Percentiles rank a stretch among this genome's conserved stretches.
These are phyloP conservation scores for Scomber japonicus DNA, from an alignment of 2,113 vertebrate species.

Conservation along the genomic window DNA sequence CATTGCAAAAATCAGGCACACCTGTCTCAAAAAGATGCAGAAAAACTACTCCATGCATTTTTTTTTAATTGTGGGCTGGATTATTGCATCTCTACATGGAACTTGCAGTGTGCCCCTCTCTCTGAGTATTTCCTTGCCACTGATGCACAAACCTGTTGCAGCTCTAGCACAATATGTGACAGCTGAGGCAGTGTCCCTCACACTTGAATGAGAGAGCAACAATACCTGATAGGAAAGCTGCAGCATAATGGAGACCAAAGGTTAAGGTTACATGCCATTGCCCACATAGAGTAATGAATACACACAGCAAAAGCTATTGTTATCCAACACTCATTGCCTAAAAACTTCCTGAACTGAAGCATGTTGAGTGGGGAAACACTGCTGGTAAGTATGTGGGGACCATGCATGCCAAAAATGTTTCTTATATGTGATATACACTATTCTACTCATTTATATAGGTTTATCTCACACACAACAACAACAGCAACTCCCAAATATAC, in stretches of 20 bases:
- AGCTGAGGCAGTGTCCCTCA: slow-evolving; percentile 1
- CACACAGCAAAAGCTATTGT: slow-evolving; percentile 19
- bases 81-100: no score
- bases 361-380: slow-evolving; percentile 1
- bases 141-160: background rate
- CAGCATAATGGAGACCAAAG: slow-evolving; percentile 2
- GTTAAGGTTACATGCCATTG: slow-evolving; percentile 50
- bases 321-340: background rate
- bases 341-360: background rate
- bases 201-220: slow-evolving; percentile 39
- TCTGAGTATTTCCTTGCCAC: no score
- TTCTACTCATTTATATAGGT: background rate
- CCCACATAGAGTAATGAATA: slow-evolving; percentile 28
- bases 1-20: no score
- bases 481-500: background rate
- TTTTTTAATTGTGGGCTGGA: no score
- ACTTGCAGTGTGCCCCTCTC: no score
- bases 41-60: no score
- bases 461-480: no score
- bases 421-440: background rate
- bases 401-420: background rate
- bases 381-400: background rate
- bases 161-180: background rate
- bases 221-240: slow-evolving; percentile 21
- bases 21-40: no score